Evolutionary conservation across 2,113 vertebrate genomes (phyloP), one percentile per base, ranked within the genome.

Genomic region (Pandion haliaetus): DNA sequence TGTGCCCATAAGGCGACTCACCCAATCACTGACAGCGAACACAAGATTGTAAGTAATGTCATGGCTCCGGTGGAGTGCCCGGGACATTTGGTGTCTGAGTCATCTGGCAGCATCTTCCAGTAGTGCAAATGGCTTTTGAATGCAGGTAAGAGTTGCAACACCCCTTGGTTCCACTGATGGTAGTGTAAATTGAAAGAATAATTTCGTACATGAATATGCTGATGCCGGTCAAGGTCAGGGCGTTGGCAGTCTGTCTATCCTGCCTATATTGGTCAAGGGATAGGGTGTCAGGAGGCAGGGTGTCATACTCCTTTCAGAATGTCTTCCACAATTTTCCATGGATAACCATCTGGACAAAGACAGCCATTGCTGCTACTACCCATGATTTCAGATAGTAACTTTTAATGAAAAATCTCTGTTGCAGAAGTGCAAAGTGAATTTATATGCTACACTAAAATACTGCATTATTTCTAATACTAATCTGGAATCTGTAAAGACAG

Each of bases 1-100:
- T 0, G 1, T 2, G 3, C 40, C n/a, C 17, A 12, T 36, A 29
- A 7, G 21, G 28, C 1, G 5, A 25, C 16, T 77, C 49, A n/a
- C 10, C 17, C 76, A 11, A 5, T 69, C 31, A 24, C 16, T 0
- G 3, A 36, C 5, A 82, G 36, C 36, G 52, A 58, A 31, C 63
- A 24, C 21, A 20, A 21, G 59, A 47, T 25, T 28, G 9, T 15
- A 40, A 67, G 47, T 24, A 65, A 17, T 8, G 34, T 8, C 29
- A 6, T 25, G 34, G 36, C 36, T 52, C 44, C 2, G 2, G 36
- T 10, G 52, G 32, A 14, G 16, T 72, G 26, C 17, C 34, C 31
- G 52, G 38, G 40, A 32, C 29, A 11, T n/a, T 47, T 28, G 9
- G 17, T 61, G 21, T 57, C 40, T 8, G 14, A 14, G 61, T 67